phyloP scores from a whole-genome alignment of 2,797 vertebrate species.

The Myiotriccus ornatus region DNA sequence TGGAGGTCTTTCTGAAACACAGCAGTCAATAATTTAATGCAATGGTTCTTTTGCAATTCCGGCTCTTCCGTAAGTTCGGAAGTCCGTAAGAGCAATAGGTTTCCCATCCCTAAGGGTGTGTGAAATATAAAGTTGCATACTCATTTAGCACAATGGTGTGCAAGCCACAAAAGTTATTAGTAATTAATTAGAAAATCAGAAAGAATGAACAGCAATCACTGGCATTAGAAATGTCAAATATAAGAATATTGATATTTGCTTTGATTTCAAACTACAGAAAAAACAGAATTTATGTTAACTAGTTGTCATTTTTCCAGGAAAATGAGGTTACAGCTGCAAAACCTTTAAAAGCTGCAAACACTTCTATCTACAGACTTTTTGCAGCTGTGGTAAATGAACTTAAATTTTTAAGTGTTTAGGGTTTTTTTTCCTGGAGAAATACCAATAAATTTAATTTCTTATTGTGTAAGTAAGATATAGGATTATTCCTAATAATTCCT shows the following conservation, averaged over 20 bases:
- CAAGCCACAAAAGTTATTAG: not conserved
- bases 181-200: not conserved
- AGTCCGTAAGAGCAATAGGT: not conserved
- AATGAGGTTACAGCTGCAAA: not conserved
- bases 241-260: not conserved
- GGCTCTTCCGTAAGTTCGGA: not conserved
- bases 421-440: not conserved
- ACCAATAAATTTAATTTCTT: not conserved
- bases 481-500: not conserved
- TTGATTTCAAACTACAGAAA: not conserved
- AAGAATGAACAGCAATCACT: not conserved
- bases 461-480: not conserved
- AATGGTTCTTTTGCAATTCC: constrained; percentile 19
- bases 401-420: accelerated
- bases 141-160: not conserved
- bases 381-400: not conserved
- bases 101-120: not conserved
- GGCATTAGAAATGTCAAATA: not conserved
- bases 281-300: not conserved
- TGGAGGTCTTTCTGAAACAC: constrained; percentile 31
- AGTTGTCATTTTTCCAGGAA: not conserved
- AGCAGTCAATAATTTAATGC: constrained; percentile 1
- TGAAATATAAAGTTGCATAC: not conserved
- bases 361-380: not conserved
- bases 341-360: not conserved